Evolutionary conservation across 2,888 invertebrate species (phyloP).

Genomic region (Tetranychus piercei): DNA sequence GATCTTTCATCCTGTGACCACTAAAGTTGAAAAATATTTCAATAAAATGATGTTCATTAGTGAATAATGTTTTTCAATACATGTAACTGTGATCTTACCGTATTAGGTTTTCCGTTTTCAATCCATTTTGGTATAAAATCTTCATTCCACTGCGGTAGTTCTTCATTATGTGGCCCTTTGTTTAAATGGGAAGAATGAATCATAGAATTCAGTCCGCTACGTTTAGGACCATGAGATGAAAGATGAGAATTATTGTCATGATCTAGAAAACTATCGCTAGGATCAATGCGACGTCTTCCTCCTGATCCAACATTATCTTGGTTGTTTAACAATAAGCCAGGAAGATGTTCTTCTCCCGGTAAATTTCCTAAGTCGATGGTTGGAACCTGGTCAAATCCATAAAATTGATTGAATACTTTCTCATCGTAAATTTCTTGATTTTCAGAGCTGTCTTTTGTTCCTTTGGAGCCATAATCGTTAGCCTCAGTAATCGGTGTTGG

Average conservation of each 20-base stretch:
- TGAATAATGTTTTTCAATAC: not conserved
- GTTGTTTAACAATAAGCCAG: not conserved
- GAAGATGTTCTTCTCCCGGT: not conserved
- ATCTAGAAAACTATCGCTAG: not conserved
- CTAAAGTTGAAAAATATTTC: not conserved
- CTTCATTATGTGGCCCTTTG: no score
- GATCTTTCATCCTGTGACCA: not conserved
- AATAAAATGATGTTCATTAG: not conserved
- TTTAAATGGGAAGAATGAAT: not conserved
- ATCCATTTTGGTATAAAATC: not conserved
- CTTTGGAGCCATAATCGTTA: not conserved
- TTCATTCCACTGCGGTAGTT: not conserved
- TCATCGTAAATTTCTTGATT: not conserved
- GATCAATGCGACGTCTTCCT: not conserved
- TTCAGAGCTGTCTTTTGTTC: not conserved
- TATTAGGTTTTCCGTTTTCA: not conserved
- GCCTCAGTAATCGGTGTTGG: not conserved
- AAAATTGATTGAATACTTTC: not conserved
- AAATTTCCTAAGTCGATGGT: not conserved
- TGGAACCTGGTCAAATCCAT: not conserved
- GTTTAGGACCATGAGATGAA: not conserved
- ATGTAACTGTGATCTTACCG: not conserved
- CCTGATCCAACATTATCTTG: not conserved
- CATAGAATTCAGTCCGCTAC: not conserved
- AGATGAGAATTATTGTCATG: not conserved